Evolutionary conservation across 92 coral and sea anemone species (phyloP).

Genomic region (Plumapathes pennacea): DNA sequence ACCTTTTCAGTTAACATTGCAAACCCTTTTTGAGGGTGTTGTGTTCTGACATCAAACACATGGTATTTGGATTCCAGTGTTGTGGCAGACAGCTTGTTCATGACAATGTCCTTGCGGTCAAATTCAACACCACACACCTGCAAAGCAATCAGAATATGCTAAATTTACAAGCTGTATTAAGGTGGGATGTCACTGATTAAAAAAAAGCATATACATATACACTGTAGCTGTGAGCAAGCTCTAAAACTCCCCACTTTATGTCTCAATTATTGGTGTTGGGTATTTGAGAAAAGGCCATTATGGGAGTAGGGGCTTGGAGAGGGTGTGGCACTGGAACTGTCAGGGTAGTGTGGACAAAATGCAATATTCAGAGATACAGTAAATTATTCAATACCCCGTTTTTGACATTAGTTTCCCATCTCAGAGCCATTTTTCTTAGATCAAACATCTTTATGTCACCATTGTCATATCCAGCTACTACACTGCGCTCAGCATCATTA

Average conservation of each 20-base stretch:
- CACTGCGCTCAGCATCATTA: constrained; percentile 76
- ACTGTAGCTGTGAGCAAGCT: too few relatives aligned
- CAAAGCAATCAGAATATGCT: neutral
- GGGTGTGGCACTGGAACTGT: too few relatives aligned
- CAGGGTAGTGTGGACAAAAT: too few relatives aligned
- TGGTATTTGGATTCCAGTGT: constrained; percentile 95
- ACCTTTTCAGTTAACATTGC: constrained; percentile 92
- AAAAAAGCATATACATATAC: too few relatives aligned
- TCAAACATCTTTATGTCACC: constrained; percentile 98
- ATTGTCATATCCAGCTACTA: constrained; percentile 99
- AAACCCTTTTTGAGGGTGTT: constrained; percentile 95
- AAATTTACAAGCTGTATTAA: neutral
- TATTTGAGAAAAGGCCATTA: too few relatives aligned
- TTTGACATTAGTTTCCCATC: constrained; percentile 96
- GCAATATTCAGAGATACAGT: too few relatives aligned
- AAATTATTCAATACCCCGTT: constrained; percentile 98
- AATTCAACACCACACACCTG: constrained; percentile 97
- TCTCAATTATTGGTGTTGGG: too few relatives aligned
- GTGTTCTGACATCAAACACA: constrained; percentile 92
- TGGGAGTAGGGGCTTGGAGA: too few relatives aligned
- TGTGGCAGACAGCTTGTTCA: constrained; percentile 95
- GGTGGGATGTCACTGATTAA: too few relatives aligned
- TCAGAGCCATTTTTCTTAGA: constrained; percentile 88
- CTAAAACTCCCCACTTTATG: too few relatives aligned
- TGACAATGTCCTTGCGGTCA: constrained; percentile 90